Conservation (phyloP, 2,113 vertebrate genomes). For the Clinocottus analis region DNA sequence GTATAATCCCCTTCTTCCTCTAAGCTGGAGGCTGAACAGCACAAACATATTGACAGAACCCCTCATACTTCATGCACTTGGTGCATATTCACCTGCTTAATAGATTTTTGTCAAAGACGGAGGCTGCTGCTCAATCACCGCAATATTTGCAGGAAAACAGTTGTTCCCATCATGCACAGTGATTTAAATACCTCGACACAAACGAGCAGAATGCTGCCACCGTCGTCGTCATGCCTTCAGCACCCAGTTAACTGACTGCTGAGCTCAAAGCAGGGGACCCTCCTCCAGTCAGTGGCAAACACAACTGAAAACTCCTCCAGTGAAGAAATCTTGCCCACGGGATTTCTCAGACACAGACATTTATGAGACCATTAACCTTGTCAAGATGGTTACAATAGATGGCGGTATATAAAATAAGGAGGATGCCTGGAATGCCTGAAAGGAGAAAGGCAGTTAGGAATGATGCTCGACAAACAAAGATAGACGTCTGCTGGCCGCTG, state of each 20-base stretch:
- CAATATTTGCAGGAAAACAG: conserved; percentile 11
- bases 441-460: conserved; percentile 27
- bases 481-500: conserved; percentile 42
- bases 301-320: conserved; percentile 34
- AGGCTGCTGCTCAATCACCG: conserved; percentile 20
- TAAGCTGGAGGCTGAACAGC: conserved; percentile 16
- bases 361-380: conserved; percentile 69
- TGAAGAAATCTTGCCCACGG: conserved; percentile 36
- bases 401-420: conserved; percentile 48
- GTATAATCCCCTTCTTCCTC: conserved; percentile 39
- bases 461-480: conserved; percentile 52
- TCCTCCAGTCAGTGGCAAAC: conserved; percentile 45
- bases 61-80: conserved; percentile 24
- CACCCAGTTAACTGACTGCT: conserved; percentile 38
- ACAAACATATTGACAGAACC: conserved; percentile 35
- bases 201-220: conserved; percentile 48
- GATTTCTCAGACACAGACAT: conserved; percentile 55
- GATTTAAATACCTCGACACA: conserved; percentile 62
- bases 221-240: conserved; percentile 59
- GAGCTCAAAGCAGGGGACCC: conserved; percentile 67
- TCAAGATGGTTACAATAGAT: conserved; percentile 60
- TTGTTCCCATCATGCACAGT: conserved; percentile 26
- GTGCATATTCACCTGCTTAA: conserved; percentile 26
- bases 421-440: conserved; percentile 40
- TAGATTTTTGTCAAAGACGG: conserved; percentile 14